These are phyloP conservation scores for Verasper variegatus DNA, from an alignment of 2,113 vertebrate genomes.

Conservation along the genomic window DNA sequence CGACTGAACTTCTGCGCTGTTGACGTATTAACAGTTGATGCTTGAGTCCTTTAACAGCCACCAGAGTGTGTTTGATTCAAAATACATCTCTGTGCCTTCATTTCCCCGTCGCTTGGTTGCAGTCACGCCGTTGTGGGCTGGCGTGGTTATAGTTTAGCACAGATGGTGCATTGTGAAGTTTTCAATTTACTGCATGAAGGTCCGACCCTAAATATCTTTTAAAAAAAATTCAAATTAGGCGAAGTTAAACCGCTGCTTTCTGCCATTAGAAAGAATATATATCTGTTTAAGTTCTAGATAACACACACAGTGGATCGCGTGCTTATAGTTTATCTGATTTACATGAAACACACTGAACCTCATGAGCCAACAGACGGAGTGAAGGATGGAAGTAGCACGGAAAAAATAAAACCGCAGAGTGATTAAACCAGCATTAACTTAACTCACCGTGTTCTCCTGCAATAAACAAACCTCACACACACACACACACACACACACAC, in stretches of 20 bases:
- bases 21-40: neutral
- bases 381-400: conserved; percentile 31
- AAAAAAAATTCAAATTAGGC: neutral
- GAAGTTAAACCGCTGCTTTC: neutral
- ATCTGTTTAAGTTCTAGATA: conserved; percentile 4
- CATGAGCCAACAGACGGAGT: conserved; percentile 1
- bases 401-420: neutral
- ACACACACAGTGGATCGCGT: neutral
- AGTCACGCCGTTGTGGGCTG: conserved; percentile 22
- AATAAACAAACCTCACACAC: conserved; percentile 26
- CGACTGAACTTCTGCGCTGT: conserved; percentile 1
- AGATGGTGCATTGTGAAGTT: neutral
- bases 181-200: neutral
- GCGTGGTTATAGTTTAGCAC: conserved; percentile 19
- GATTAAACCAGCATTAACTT: conserved; percentile 53
- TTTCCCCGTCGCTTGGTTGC: conserved; percentile 33
- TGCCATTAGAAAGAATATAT: conserved; percentile 10
- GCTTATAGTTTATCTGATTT: conserved; percentile 7
- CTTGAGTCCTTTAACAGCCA: conserved; percentile 55
- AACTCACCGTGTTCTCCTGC: conserved; percentile 26
- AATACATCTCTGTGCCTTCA: conserved; percentile 76
- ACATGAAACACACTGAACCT: conserved; percentile 26
- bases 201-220: neutral
- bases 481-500: neutral
- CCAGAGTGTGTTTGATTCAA: conserved; percentile 60